These are phyloP conservation scores for Ophion slaviceki DNA, from an alignment of 2,888 invertebrate species.

Conservation along the genomic window DNA sequence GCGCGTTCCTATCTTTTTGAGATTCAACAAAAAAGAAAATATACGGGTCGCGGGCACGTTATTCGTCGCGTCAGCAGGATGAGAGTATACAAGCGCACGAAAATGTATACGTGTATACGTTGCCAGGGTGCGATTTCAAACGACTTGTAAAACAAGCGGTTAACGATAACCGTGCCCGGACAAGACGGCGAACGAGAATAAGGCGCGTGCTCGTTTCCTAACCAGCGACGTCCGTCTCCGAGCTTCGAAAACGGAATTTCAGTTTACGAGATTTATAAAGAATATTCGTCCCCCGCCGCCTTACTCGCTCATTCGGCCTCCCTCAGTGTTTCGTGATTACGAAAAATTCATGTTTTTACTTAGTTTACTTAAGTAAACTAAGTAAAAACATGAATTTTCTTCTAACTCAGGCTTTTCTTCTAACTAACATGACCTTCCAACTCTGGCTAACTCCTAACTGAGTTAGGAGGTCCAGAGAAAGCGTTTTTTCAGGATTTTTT, in stretches of 20 bases:
- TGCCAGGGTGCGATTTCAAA: conserved; percentile 76
- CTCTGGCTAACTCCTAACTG: no score
- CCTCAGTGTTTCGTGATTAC: conserved; percentile 22
- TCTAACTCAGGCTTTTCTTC: no score
- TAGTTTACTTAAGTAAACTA: no score
- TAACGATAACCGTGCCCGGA: conserved; percentile 77
- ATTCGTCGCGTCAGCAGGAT: conserved; percentile 53
- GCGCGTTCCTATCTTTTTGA: conserved; percentile 8
- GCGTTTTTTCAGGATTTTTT: no score
- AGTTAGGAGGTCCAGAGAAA: no score
- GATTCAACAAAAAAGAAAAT: neutral
- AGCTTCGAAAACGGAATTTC: conserved; percentile 78
- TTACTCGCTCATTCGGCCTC: conserved; percentile 59
- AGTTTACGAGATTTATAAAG: conserved; percentile 80
- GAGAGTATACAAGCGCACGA: conserved; percentile 24
- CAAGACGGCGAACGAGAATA: conserved; percentile 61
- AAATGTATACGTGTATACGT: conserved; percentile 69
- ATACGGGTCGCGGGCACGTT: conserved; percentile 43
- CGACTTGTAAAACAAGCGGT: conserved; percentile 83
- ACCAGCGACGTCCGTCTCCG: conserved; percentile 58
- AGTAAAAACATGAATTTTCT: no score
- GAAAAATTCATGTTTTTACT: neutral
- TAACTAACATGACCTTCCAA: no score
- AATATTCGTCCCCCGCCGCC: conserved; percentile 46
- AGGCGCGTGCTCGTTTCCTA: conserved; percentile 72